phyloP scores from a whole-genome alignment of 2,888 invertebrate genomes.

The Lithophane socia region DNA sequence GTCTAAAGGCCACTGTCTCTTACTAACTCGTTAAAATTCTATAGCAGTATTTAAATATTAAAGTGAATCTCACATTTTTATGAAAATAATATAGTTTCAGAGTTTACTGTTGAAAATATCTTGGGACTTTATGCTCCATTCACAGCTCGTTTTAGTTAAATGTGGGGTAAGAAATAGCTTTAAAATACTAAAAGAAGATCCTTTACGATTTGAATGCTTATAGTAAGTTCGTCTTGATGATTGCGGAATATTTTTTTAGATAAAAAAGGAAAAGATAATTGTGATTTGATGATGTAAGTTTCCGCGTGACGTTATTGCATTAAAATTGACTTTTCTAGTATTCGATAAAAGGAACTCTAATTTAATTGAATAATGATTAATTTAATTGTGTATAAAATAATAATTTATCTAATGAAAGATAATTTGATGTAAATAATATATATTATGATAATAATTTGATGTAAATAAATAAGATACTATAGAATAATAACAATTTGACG shows the following conservation, averaged over 20 bases:
- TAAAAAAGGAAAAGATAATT: conserved; percentile 5
- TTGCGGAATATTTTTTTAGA: conserved; percentile 5
- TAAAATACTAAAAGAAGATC: conserved; percentile 55
- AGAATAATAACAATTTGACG: no score
- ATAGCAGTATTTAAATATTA: conserved; percentile 74
- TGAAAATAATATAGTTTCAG: conserved; percentile 69
- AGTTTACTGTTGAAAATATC: conserved; percentile 66
- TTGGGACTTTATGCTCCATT: conserved; percentile 65
- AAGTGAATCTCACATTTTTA: conserved; percentile 70
- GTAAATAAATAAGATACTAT: no score
- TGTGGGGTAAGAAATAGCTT: conserved; percentile 56
- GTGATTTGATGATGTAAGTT: not conserved
- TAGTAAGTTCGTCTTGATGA: conserved; percentile 30
- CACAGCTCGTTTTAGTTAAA: conserved; percentile 63
- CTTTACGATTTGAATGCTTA: conserved; percentile 49
- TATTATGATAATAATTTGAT: no score
- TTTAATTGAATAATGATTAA: no score
- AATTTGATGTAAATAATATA: no score
- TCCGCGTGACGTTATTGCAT: not conserved
- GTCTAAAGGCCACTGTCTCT: conserved; percentile 76
- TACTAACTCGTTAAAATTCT: conserved; percentile 78
- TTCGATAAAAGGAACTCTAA: no score
- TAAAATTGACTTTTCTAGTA: no score
- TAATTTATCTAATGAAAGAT: no score
- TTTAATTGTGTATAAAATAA: no score